These are phyloP conservation scores for Brachynemurus nebulosus DNA, from an alignment of 2,888 invertebrate genomes.

Conservation along the genomic window DNA sequence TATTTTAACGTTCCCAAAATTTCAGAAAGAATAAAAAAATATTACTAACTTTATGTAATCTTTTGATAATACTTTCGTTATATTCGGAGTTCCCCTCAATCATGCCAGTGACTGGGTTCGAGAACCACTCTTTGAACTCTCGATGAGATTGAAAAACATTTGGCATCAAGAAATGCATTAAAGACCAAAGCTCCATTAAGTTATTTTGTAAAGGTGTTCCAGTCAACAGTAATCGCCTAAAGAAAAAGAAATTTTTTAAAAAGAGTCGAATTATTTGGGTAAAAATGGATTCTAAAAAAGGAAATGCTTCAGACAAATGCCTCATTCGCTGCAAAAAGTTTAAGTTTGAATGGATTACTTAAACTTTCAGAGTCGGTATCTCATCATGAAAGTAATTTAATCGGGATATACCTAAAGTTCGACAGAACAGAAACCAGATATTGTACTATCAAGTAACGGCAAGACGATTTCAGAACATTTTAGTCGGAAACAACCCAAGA, in stretches of 20 bases:
- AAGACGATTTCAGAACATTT: too few relatives aligned
- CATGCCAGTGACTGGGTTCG: slow-evolving; percentile 92
- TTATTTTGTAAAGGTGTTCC: slow-evolving; percentile 95
- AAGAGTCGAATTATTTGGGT: not conserved
- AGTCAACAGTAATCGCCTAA: slow-evolving; percentile 74
- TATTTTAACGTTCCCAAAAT: not conserved
- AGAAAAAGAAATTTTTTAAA: slow-evolving; percentile 19
- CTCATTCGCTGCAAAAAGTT: not conserved
- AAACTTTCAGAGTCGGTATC: too few relatives aligned
- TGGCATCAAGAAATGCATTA: slow-evolving; percentile 98
- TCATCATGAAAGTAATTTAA: too few relatives aligned
- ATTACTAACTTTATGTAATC: slow-evolving; percentile 68
- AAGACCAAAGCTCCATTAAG: slow-evolving; percentile 92
- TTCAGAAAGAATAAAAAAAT: not conserved
- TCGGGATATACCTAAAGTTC: too few relatives aligned
- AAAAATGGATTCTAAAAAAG: not conserved
- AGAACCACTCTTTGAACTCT: slow-evolving; percentile 98
- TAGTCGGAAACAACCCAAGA: too few relatives aligned
- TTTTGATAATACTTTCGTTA: slow-evolving; percentile 75
- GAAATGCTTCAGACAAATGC: not conserved
- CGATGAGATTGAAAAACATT: slow-evolving; percentile 91
- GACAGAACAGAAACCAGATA: too few relatives aligned
- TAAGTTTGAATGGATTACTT: not conserved
- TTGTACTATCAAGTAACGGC: too few relatives aligned
- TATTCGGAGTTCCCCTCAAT: slow-evolving; percentile 86